Evolutionary conservation across 2,113 vertebrate species (phyloP).

Genomic region (Mustela lutreola): DNA sequence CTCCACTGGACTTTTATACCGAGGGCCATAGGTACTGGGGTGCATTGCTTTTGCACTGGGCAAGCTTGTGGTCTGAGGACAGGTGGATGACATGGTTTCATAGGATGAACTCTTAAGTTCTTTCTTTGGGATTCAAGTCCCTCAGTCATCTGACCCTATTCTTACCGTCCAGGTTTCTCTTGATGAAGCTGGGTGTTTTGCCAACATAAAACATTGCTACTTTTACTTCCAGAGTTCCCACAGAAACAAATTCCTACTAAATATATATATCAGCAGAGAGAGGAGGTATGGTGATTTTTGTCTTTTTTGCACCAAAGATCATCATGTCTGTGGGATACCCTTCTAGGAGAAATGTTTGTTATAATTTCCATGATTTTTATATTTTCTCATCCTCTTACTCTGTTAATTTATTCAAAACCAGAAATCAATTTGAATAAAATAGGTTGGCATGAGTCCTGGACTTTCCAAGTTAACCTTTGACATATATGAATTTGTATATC

Average conservation of each 20-base stretch:
- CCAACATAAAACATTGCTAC: not conserved
- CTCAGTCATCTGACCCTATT: not conserved
- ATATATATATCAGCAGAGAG: too few species aligned
- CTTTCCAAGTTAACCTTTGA: not conserved
- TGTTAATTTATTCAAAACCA: not conserved
- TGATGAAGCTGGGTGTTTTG: not conserved
- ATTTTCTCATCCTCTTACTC: not conserved
- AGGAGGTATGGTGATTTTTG: not conserved
- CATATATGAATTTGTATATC: not conserved
- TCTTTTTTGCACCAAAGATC: not conserved
- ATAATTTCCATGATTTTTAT: not conserved
- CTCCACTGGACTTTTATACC: not conserved
- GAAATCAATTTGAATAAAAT: not conserved
- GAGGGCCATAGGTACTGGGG: not conserved
- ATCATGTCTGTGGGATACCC: not conserved
- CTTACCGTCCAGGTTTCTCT: not conserved
- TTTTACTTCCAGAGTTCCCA: not conserved
- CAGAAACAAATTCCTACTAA: not conserved
- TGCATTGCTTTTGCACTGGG: not conserved
- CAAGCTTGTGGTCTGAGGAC: not conserved
- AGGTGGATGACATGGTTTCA: not conserved
- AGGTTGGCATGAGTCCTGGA: not conserved
- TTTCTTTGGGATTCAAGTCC: not conserved
- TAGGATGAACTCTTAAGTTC: not conserved
- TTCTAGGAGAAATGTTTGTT: not conserved